These are phyloP conservation scores for Discoglossus pictus DNA, from an alignment of 2,797 vertebrate genomes.

Conservation along the genomic window DNA sequence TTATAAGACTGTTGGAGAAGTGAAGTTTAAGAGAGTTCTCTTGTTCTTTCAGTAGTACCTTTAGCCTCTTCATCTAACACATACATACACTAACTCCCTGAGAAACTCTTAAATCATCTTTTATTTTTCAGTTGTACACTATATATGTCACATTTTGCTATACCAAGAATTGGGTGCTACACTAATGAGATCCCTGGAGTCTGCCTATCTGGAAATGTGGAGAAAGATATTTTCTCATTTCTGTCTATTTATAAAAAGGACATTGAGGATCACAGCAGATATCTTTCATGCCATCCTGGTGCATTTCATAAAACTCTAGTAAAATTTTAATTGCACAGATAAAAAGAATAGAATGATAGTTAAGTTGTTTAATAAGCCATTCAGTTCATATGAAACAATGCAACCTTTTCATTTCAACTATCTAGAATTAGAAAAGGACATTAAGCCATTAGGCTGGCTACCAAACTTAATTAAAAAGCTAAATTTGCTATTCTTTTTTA, in stretches of 20 bases:
- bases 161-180: constrained; percentile 50
- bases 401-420: constrained; percentile 19
- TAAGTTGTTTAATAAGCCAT: constrained; percentile 24
- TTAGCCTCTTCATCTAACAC: constrained; percentile 19
- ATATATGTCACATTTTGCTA: constrained; percentile 41
- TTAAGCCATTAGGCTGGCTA: constrained; percentile 20
- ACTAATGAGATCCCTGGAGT: constrained; percentile 62
- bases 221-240: constrained; percentile 29
- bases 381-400: constrained; percentile 25
- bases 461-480: constrained; percentile 9
- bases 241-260: constrained; percentile 47
- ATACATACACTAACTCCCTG: constrained; percentile 17
- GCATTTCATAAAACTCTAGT: constrained; percentile 42
- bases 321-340: constrained; percentile 51
- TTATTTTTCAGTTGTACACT: constrained; percentile 25
- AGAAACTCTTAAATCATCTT: constrained; percentile 25
- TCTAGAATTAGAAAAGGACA: constrained; percentile 3
- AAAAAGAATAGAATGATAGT: constrained; percentile 18
- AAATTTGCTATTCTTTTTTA: constrained; percentile 10
- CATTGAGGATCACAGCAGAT: constrained; percentile 50
- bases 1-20: constrained; percentile 1
- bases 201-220: constrained; percentile 18
- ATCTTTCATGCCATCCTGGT: constrained; percentile 56
- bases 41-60: constrained; percentile 18
- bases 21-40: neutral